phyloP scores from a whole-genome alignment of 2,888 invertebrate species.

The Saturnia japonica region DNA sequence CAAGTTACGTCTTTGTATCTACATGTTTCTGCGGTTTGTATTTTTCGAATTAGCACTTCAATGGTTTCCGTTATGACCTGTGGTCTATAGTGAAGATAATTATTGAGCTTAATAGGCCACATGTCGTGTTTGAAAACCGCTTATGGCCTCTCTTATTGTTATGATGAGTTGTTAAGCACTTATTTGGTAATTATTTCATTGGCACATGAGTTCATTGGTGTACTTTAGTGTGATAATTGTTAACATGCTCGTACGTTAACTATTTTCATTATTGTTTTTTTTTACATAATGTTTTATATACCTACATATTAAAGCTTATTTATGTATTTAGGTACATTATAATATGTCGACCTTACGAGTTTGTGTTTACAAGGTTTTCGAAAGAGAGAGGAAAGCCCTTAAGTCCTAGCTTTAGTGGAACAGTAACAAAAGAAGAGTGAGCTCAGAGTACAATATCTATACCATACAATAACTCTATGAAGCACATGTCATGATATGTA shows the following conservation, averaged over 20 bases:
- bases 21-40: conserved; percentile 76
- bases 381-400: neutral
- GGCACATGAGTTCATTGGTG: neutral
- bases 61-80: conserved; percentile 65
- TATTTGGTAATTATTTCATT: conserved; percentile 14
- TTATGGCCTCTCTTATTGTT: conserved; percentile 25
- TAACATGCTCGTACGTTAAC: neutral
- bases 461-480: too few species aligned
- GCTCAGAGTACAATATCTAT: too few species aligned
- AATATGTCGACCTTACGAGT: neutral
- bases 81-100: conserved; percentile 66
- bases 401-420: neutral
- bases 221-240: neutral
- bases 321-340: neutral
- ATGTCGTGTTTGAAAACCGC: conserved; percentile 35
- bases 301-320: neutral
- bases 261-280: neutral
- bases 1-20: conserved; percentile 61
- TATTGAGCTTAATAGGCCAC: conserved; percentile 44
- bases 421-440: neutral
- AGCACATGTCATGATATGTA: neutral
- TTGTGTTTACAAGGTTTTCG: neutral
- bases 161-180: conserved; percentile 9
- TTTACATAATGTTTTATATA: neutral
- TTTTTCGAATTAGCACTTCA: conserved; percentile 80